Evolutionary conservation across 2,888 invertebrate species (phyloP).

Genomic region (Achlya flavicornis): DNA sequence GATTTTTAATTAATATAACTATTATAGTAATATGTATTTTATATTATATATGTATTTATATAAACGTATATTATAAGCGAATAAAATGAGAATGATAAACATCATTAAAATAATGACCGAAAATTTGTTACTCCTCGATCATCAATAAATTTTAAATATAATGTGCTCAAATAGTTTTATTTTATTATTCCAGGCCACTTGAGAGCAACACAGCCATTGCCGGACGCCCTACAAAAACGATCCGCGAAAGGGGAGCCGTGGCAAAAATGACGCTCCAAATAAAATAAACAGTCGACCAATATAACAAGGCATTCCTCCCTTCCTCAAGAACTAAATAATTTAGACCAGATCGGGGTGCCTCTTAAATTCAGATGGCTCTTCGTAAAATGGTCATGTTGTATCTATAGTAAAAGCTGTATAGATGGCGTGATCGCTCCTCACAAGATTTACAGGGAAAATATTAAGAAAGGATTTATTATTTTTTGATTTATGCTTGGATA

Average conservation of each 20-base stretch:
- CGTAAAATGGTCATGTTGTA: constrained; percentile 36
- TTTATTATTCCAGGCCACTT: constrained; percentile 51
- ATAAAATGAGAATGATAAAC: no score
- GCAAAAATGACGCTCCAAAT: constrained; percentile 77
- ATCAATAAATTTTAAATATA: no score
- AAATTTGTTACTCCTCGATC: no score
- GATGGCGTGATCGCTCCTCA: constrained; percentile 29
- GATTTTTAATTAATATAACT: no score
- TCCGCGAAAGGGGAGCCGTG: constrained; percentile 68
- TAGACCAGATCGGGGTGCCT: not conserved
- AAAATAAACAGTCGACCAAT: constrained; percentile 68
- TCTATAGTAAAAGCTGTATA: constrained; percentile 43
- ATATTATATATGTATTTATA: no score
- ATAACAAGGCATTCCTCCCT: constrained; percentile 39
- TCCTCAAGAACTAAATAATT: constrained; percentile 22
- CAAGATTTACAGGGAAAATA: constrained; percentile 41
- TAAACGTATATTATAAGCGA: no score
- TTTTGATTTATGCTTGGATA: constrained; percentile 12
- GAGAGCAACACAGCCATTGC: constrained; percentile 48
- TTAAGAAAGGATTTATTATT: constrained; percentile 26
- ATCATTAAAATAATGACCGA: no score
- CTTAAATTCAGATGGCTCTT: not conserved
- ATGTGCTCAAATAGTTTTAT: not conserved
- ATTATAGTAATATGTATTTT: no score
- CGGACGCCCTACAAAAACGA: constrained; percentile 72